A percentile compares a stretch with the other conserved stretches of the same genome.
Evolutionary conservation across 2,113 vertebrate species (phyloP).

Genomic region (Ovis aries): DNA sequence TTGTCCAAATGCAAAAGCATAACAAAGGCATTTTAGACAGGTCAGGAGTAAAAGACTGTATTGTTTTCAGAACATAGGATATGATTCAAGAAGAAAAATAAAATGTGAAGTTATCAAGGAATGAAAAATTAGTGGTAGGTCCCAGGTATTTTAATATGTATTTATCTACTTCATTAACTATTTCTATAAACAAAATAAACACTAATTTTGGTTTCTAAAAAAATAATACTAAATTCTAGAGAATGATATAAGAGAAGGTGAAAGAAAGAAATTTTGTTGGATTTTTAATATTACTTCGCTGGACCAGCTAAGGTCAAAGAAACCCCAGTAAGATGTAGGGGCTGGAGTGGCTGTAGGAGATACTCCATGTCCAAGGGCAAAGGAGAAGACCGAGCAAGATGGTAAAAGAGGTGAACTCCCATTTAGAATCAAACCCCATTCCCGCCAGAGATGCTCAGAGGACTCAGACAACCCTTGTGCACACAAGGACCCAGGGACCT

Average conservation of each 20-base stretch:
- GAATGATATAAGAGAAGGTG: not conserved
- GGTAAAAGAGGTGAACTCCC: not conserved
- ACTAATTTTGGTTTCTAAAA: not conserved
- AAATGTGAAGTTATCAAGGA: not conserved
- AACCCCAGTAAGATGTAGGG: not conserved
- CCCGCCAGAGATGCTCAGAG: not conserved
- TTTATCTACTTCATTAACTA: not conserved
- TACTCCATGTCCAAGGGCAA: not conserved
- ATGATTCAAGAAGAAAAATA: not conserved
- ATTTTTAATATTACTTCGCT: not conserved
- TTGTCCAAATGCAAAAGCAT: not conserved
- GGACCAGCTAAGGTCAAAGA: not conserved
- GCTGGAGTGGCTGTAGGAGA: not conserved
- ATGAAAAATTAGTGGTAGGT: not conserved
- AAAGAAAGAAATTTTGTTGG: not conserved
- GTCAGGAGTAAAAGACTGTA: not conserved
- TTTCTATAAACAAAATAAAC: not conserved
- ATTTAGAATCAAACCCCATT: not conserved
- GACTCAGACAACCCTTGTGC: not conserved
- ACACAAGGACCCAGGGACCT: not conserved
- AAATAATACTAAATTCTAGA: not conserved
- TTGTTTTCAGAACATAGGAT: not conserved
- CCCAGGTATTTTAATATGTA: not conserved
- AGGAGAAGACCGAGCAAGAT: not conserved
- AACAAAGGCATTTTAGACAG: not conserved